Evolutionary conservation across 2,888 invertebrate genomes (phyloP), one percentile per base, ranked within the genome.

Genomic region (Pharmacophagus antenor): DNA sequence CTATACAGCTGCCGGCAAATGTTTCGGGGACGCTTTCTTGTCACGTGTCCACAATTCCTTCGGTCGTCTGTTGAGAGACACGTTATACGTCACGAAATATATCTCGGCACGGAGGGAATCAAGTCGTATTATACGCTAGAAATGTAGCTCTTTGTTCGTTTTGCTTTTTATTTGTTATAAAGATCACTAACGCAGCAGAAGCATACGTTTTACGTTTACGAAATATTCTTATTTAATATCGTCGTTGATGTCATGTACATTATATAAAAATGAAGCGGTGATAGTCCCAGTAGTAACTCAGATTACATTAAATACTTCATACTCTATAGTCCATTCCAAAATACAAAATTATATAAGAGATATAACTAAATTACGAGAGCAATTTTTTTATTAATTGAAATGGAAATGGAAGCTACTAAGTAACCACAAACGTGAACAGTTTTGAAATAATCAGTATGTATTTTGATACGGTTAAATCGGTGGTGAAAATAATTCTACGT

Each of bases 31-130:
- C 15, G 10, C 47, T 65, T 64, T 64, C 65, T 58, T 63, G 66
- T 67, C 68, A 67, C 68, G 67, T 65, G 64, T 63, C 55, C 21
- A 56, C 62, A 62, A 65, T 66, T 56, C 76, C 73, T 80, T 79
- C 79, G 75, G 77, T 70, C 69, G 27, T 67, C 69, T 69, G 76
- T n/a, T n/a, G n/a, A n/a, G n/a, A n/a, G n/a, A n/a, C n/a, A n/a
- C n/a, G n/a, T n/a, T n/a, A n/a, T 76, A 72, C 70, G 70, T 77
- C 76, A 73, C 67, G 77, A 79, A 77, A 68, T 68, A 71, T 74
- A 77, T 79, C 76, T 72, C 67, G n/a, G 1, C 76, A 67, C 67
- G 69, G 64, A 70, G 64, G 64, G 67, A 64, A 58, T 65, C 27
- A 27, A 62, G 61, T 69, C 62, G 67, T 70, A 72, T 73, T 66